A percentile compares a stretch with the other conserved stretches of the same genome.
Conservation (phyloP, 2,888 invertebrate species). For the Arrhopalites spinosus region DNA sequence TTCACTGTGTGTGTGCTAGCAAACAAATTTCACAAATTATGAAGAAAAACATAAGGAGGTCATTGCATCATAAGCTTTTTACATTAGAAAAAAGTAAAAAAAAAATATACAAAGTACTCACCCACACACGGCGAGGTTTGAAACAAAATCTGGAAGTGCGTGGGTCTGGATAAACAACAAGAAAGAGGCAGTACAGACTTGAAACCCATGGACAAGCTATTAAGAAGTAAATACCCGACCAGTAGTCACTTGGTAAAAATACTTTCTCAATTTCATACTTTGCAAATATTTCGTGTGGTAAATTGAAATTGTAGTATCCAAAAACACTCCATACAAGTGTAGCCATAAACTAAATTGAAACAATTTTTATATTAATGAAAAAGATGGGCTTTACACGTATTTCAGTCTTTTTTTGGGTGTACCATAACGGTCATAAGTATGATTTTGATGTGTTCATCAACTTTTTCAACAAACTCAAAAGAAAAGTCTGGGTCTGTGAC, state of each 20-base stretch:
- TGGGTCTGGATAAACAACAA: constrained; percentile 25
- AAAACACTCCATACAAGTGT: constrained; percentile 18
- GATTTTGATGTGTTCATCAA: background rate
- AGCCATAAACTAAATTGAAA: background rate
- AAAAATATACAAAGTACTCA: background rate
- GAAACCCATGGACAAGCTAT: constrained; percentile 12
- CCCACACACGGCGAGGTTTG: constrained; percentile 10
- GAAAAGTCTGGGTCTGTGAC: background rate
- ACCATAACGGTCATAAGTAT: background rate
- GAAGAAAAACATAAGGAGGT: background rate
- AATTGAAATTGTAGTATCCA: constrained; percentile 6
- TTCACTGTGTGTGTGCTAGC: background rate
- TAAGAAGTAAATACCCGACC: constrained; percentile 7
- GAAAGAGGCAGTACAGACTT: background rate
- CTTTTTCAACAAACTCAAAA: background rate
- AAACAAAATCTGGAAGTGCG: background rate
- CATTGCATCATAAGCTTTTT: background rate
- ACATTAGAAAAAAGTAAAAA: background rate
- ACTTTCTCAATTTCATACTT: background rate
- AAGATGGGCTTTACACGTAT: too few relatives aligned
- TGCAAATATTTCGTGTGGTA: background rate
- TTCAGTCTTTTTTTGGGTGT: too few relatives aligned
- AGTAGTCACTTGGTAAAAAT: background rate
- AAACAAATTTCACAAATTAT: background rate
- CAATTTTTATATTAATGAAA: too few relatives aligned